These are phyloP conservation scores for Mormoops blainvillei DNA, from an alignment of 2,113 vertebrate species.

Conservation along the genomic window DNA sequence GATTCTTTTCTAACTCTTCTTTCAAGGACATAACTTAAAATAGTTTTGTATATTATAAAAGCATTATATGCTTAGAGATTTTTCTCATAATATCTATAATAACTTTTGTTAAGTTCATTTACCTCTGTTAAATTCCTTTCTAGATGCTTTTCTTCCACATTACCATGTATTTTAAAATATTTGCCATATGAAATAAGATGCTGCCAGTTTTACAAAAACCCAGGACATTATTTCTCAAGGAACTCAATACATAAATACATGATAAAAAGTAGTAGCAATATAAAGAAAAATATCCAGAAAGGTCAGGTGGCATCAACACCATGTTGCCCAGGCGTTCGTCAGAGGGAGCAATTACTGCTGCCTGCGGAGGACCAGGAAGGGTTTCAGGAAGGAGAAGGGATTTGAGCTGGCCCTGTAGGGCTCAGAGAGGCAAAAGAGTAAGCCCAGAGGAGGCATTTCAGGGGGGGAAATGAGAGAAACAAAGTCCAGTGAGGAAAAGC, in stretches of 20 bases:
- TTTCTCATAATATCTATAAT: constrained; percentile 25
- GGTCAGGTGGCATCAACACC: neutral
- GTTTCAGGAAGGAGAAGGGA: constrained; percentile 12
- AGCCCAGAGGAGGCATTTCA: neutral
- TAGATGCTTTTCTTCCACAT: constrained; percentile 8
- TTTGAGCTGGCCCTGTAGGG: neutral
- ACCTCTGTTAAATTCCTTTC: constrained; percentile 22
- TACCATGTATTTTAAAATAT: constrained; percentile 10
- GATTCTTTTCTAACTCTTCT: neutral
- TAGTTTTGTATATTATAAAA: neutral
- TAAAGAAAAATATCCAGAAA: neutral
- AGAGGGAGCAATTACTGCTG: neutral
- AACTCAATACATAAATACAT: neutral
- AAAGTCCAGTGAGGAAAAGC: neutral
- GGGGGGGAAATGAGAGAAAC: neutral
- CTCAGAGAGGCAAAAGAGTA: neutral
- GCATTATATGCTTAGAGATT: neutral
- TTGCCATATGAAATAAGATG: constrained; percentile 10
- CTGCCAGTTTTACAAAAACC: neutral
- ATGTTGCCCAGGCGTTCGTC: constrained; percentile 30
- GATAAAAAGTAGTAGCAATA: neutral
- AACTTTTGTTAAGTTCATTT: constrained; percentile 25
- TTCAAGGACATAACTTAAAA: neutral
- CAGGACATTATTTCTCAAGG: neutral
- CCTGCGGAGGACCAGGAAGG: neutral